A percentile compares a stretch with the other conserved stretches of the same genome.
Evolutionary conservation across 2,797 vertebrate species (phyloP).

Genomic region (Liasis olivaceus): DNA sequence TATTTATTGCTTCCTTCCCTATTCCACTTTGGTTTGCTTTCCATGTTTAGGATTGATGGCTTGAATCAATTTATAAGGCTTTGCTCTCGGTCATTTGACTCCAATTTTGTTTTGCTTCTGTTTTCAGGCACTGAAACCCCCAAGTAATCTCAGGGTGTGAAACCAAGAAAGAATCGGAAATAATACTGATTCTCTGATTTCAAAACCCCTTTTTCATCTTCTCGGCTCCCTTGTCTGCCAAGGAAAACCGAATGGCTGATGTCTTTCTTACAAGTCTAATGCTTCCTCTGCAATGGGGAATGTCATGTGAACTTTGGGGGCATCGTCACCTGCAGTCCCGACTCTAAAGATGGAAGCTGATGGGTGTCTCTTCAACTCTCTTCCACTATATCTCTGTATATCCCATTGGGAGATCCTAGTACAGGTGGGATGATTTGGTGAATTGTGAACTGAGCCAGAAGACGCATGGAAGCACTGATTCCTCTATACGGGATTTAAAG

Average conservation of each 20-base stretch:
- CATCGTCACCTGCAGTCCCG: neutral
- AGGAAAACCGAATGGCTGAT: neutral
- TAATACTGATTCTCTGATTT: neutral
- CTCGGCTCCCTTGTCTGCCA: neutral
- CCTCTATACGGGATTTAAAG: neutral
- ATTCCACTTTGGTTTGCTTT: neutral
- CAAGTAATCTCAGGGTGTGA: constrained; percentile 53
- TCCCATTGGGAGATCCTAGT: neutral
- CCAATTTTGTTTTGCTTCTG: neutral
- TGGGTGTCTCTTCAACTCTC: neutral
- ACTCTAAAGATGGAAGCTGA: neutral
- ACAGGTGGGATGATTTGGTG: neutral
- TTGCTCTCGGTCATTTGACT: neutral
- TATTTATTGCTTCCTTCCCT: neutral
- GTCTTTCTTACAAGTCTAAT: neutral
- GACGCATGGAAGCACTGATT: neutral
- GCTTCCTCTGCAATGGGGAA: neutral
- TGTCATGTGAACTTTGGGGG: neutral
- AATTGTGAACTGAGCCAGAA: neutral
- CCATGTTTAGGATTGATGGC: neutral
- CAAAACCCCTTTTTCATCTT: neutral
- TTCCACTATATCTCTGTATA: neutral
- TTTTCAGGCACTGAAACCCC: constrained; percentile 53
- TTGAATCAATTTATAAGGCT: neutral
- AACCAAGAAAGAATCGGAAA: rapidly evolving